phyloP scores from a whole-genome alignment of 2,888 invertebrate genomes.

The Morpho helenor region DNA sequence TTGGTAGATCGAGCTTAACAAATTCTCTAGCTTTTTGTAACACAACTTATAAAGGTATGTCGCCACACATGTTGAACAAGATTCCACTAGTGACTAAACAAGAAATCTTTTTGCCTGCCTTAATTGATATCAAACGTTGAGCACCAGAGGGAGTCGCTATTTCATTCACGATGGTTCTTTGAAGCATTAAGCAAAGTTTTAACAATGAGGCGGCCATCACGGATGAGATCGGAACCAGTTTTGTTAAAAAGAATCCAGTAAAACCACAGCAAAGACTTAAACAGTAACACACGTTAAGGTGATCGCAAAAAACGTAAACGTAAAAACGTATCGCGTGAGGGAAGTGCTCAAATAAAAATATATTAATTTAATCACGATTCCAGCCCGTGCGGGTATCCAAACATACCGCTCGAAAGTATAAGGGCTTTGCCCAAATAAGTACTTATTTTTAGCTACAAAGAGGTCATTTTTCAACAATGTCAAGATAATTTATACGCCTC shows the following conservation, averaged over 20 bases:
- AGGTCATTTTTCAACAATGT: constrained; percentile 3
- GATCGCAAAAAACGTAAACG: constrained; percentile 48
- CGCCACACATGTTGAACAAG: background rate
- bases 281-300: constrained; percentile 36
- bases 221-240: constrained; percentile 27
- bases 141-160: constrained; percentile 22
- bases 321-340: constrained; percentile 58
- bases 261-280: constrained; percentile 36
- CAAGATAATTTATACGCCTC: constrained; percentile 1
- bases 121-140: constrained; percentile 26
- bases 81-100: constrained; percentile 12
- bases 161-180: constrained; percentile 31
- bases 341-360: constrained; percentile 56
- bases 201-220: constrained; percentile 31
- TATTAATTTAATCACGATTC: constrained; percentile 69
- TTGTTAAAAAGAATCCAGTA: constrained; percentile 31
- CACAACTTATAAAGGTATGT: background rate
- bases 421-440: constrained; percentile 21
- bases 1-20: no score
- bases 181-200: constrained; percentile 20
- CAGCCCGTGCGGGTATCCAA: constrained; percentile 42
- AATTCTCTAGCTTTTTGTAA: no score
- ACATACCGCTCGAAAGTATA: constrained; percentile 41
- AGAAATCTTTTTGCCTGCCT: constrained; percentile 14
- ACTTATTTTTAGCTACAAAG: background rate